Evolutionary conservation across 2,888 invertebrate genomes (phyloP), one percentile per base, ranked within the genome.

Genomic region (Furcula furcula): DNA sequence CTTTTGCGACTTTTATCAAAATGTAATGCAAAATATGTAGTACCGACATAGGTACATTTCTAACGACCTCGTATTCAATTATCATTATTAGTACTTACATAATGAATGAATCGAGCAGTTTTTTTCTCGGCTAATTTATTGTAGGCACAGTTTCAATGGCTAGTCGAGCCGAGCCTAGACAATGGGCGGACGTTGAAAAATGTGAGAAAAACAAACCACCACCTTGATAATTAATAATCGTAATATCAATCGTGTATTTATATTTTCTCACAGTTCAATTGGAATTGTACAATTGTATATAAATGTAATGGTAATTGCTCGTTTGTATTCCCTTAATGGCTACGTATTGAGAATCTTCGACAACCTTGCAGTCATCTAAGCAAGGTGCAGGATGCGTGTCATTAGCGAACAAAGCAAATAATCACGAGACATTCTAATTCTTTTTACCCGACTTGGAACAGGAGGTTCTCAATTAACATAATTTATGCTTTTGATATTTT

Each of bases 121-220:
- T 69, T n/a, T 67, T 66, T 57, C 54, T 50, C 51, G 25, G 46
- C 31, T 50, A 45, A 52, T 54, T 57, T 55, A 58, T n/a, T 56
- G 56, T 55, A 56, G 51, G 54, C 47, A 53, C 48, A 52, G 48
- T 47, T 58, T 46, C 54, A 57, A 59, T 59, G 57, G 46, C 46
- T 44, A 32, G 25, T 43, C 47, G 7, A 42, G 23, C 6, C 23
- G 28, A 38, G 36, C 28, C 40, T 56, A 65, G 55, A 83, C 83
- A 83, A 85, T 83, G 67, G 72, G 46, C 84, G 85, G 81, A 80
- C 72, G 76, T 74, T 57, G 54, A 58, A 65, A 65, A 72, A 76
- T 78, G 73, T 76, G 76, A 75, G 71, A 70, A 71, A 68, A 66
- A 66, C 57, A 55, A 50, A 56, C 46, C 53, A 56, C 46, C 53